phyloP scores from a whole-genome alignment of 1,140 invertebrate genomes.

The Hermatobates lingyangjiaoensis region DNA sequence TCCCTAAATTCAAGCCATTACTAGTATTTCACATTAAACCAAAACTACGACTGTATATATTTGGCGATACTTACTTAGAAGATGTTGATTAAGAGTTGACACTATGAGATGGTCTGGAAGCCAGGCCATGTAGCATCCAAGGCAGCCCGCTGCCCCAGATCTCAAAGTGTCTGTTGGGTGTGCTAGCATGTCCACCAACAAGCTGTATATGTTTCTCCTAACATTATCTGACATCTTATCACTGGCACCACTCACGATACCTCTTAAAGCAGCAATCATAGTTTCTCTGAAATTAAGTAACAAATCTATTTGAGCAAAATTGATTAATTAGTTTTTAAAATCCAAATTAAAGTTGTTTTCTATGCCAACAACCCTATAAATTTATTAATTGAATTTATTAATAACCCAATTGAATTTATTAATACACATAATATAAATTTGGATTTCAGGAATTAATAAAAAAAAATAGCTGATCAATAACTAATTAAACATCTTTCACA shows the following conservation, averaged over 20 bases:
- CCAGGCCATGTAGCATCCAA: conserved; percentile 65
- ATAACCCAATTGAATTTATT: conserved; percentile 5
- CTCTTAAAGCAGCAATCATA: conserved; percentile 71
- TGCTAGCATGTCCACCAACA: conserved; percentile 44
- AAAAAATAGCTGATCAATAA: too few relatives aligned
- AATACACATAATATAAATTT: conserved; percentile 8
- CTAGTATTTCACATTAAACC: too few relatives aligned
- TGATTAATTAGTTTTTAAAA: too few relatives aligned
- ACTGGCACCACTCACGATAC: conserved; percentile 61
- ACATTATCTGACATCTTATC: conserved; percentile 73
- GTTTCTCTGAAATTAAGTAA: conserved; percentile 54
- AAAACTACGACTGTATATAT: too few relatives aligned
- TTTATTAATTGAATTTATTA: too few relatives aligned
- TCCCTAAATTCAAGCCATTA: too few relatives aligned
- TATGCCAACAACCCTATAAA: too few relatives aligned
- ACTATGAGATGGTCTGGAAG: conserved; percentile 54
- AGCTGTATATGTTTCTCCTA: conserved; percentile 51
- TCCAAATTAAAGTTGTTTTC: too few relatives aligned
- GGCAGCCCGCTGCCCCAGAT: conserved; percentile 62
- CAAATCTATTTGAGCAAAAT: too few relatives aligned
- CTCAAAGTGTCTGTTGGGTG: conserved; percentile 64
- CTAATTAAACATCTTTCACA: too few relatives aligned
- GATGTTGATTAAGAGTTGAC: conserved; percentile 49
- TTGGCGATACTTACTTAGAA: conserved; percentile 36
- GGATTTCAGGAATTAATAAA: too few relatives aligned